These are phyloP conservation scores for Paraplagusia blochii DNA, from an alignment of 2,113 vertebrate genomes.

Conservation along the genomic window DNA sequence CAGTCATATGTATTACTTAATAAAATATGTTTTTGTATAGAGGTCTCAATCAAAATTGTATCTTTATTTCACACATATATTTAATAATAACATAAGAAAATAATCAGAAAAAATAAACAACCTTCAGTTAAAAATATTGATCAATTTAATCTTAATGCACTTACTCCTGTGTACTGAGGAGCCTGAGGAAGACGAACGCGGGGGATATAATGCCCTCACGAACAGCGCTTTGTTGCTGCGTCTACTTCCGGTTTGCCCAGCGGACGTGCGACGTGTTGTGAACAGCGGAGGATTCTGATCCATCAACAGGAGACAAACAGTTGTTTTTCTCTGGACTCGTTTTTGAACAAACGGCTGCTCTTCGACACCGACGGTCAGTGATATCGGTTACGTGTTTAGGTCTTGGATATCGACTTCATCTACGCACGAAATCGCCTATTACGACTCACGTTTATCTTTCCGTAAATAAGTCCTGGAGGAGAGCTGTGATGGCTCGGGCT, in stretches of 20 bases:
- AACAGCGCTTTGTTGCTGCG: no score
- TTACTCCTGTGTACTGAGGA: no score
- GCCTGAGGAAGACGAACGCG: constrained; percentile 8
- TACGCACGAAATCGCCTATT: neutral
- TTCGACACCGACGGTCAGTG: constrained; percentile 39
- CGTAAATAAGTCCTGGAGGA: neutral
- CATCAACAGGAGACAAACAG: constrained; percentile 38
- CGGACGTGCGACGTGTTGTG: constrained; percentile 5
- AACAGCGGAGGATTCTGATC: constrained; percentile 15
- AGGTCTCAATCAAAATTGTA: no score
- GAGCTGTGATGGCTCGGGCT: constrained; percentile 30
- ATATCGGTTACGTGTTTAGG: fast-evolving
- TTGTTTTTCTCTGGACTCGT: constrained; percentile 41
- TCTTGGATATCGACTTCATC: neutral
- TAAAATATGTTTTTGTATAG: no score
- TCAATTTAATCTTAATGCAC: no score
- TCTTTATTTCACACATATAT: no score
- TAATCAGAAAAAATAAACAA: no score
- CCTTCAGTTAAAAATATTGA: neutral
- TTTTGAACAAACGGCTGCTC: constrained; percentile 20
- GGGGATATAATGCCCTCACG: fast-evolving
- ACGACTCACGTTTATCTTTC: neutral
- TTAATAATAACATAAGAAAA: no score
- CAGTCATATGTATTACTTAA: no score
- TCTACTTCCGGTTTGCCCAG: constrained; percentile 48